Evolutionary conservation across 2,113 vertebrate species (phyloP).

Genomic region (Apaloderma vittatum): DNA sequence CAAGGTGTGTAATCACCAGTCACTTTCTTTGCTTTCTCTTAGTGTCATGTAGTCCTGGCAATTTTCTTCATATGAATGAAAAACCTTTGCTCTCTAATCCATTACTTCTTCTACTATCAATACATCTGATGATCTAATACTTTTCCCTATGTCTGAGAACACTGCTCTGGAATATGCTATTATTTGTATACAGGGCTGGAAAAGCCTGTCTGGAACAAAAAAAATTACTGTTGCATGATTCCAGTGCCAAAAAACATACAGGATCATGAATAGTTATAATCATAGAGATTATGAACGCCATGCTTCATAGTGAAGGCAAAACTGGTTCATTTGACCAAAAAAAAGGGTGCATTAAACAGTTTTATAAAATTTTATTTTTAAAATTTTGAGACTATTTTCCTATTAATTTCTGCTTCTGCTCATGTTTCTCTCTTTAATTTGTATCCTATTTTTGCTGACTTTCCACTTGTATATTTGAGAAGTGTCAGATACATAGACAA

Average conservation of each 20-base stretch:
- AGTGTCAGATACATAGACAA: background rate
- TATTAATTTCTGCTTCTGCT: background rate
- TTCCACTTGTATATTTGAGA: background rate
- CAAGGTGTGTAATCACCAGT: background rate
- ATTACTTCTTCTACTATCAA: background rate
- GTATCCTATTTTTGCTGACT: background rate
- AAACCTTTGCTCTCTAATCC: background rate
- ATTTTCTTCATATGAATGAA: background rate
- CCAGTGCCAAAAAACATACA: background rate
- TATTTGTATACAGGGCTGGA: background rate
- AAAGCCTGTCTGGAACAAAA: background rate
- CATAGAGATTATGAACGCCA: accelerated
- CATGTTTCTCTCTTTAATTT: background rate
- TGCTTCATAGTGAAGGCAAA: background rate
- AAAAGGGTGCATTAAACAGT: background rate
- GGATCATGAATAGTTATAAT: background rate
- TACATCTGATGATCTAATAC: background rate
- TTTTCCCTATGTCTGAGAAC: background rate
- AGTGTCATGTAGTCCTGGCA: background rate
- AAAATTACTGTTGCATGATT: background rate
- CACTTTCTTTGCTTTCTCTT: background rate
- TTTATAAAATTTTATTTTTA: background rate
- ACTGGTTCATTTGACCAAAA: background rate
- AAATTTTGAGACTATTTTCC: background rate
- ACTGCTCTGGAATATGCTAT: background rate